Evolutionary conservation across 2,888 invertebrate species (phyloP).

Genomic region (Drosophila paranaensis): DNA sequence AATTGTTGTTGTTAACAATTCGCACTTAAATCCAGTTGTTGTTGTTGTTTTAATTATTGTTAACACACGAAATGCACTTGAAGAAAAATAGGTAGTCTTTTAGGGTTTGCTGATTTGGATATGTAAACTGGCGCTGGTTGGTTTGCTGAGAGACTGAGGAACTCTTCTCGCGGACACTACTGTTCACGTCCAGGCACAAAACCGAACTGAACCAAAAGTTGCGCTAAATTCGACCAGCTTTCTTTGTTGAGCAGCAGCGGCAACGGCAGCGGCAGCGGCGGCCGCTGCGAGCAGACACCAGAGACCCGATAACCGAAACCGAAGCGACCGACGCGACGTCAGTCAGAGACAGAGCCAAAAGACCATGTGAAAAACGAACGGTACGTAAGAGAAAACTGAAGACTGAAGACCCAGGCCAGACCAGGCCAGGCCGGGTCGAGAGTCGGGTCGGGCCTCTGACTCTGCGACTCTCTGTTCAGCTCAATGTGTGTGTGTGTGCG

Average conservation of each 20-base stretch:
- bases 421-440: slow-evolving; percentile 19
- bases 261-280: slow-evolving; percentile 40
- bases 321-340: slow-evolving; percentile 49
- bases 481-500: slow-evolving; percentile 10
- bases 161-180: slow-evolving; percentile 66
- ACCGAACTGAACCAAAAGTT: slow-evolving; percentile 82
- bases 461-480: slow-evolving; percentile 9
- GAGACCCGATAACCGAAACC: slow-evolving; percentile 52
- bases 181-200: slow-evolving; percentile 81
- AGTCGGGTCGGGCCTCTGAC: slow-evolving; percentile 32
- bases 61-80: slow-evolving; percentile 25
- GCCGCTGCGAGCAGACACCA: slow-evolving; percentile 16
- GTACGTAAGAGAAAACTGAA: slow-evolving; percentile 53
- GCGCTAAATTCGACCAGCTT: slow-evolving; percentile 81
- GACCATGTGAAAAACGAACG: slow-evolving; percentile 65
- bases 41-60: slow-evolving; percentile 2
- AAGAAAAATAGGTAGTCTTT: slow-evolving; percentile 3
- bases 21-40: slow-evolving; percentile 28
- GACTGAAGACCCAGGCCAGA: slow-evolving; percentile 34
- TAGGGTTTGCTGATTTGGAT: background rate
- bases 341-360: slow-evolving; percentile 44
- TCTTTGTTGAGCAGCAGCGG: slow-evolving; percentile 81
- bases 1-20: slow-evolving; percentile 48
- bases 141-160: slow-evolving; percentile 28
- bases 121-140: background rate